Conservation (phyloP, 1,140 invertebrate genomes). For the Ctenoplectra terminalis region DNA sequence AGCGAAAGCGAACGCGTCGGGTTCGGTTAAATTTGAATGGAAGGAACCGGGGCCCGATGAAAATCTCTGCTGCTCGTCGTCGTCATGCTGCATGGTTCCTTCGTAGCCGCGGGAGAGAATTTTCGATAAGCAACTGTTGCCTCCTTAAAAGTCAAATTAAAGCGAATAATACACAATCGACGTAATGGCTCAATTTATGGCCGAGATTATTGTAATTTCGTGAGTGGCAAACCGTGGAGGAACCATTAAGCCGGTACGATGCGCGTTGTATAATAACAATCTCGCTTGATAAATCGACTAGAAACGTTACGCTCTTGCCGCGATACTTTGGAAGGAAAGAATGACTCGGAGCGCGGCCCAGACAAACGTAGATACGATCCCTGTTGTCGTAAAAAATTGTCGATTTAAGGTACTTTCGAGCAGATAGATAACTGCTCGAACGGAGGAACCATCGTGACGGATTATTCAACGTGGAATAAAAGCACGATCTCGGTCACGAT, state of each 20-base stretch:
- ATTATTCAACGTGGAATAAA: slow-evolving; percentile 52
- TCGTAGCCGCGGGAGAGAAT: neutral
- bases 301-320: neutral
- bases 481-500: slow-evolving; percentile 54
- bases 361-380: neutral
- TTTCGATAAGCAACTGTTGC: slow-evolving; percentile 9
- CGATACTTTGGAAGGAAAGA: slow-evolving; percentile 18
- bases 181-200: slow-evolving; percentile 45
- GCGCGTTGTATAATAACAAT: neutral
- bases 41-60: too few species aligned
- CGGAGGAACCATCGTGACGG: neutral
- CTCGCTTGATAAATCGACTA: slow-evolving; percentile 7
- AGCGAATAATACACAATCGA: slow-evolving; percentile 1
- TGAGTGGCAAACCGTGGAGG: neutral
- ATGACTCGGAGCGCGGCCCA: neutral
- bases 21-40: too few species aligned
- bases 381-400: neutral
- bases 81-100: neutral
- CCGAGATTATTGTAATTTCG: slow-evolving; percentile 44
- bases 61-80: neutral
- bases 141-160: slow-evolving; percentile 1
- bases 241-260: slow-evolving; percentile 19
- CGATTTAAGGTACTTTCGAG: slow-evolving; percentile 1
- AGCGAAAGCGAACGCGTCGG: neutral
- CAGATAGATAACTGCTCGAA: neutral